These are phyloP conservation scores for Agapostemon virescens DNA, from an alignment of 2,888 invertebrate genomes.

Conservation along the genomic window DNA sequence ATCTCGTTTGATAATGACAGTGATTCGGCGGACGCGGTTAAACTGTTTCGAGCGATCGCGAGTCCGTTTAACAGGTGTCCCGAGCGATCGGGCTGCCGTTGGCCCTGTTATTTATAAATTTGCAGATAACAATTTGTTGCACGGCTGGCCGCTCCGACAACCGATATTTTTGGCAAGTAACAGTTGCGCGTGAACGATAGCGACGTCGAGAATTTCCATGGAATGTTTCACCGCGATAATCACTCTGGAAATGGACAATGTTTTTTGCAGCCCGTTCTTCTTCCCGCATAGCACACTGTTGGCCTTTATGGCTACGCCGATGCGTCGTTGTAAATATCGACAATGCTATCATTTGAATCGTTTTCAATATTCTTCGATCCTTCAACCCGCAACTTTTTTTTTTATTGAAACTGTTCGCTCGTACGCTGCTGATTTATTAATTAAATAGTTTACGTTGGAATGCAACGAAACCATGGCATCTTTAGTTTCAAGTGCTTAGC, in stretches of 20 bases:
- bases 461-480: too few species aligned
- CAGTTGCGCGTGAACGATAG: background rate
- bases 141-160: background rate
- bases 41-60: conserved; percentile 22
- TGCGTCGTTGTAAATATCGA: background rate
- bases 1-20: background rate
- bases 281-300: background rate
- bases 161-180: conserved; percentile 15
- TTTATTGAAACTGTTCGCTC: background rate
- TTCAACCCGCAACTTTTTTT: background rate
- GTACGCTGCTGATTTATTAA: background rate
- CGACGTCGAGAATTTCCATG: background rate
- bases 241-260: background rate
- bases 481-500: too few species aligned
- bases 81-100: background rate
- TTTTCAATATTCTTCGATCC: background rate
- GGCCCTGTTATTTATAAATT: conserved; percentile 9
- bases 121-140: background rate
- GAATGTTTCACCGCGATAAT: background rate
- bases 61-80: conserved; percentile 35
- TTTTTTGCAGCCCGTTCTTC: conserved; percentile 3
- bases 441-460: too few species aligned
- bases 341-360: background rate
- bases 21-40: background rate
- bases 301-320: background rate